Conservation (phyloP, 2,797 vertebrate species). For the Melanotaenia trifasciata region DNA sequence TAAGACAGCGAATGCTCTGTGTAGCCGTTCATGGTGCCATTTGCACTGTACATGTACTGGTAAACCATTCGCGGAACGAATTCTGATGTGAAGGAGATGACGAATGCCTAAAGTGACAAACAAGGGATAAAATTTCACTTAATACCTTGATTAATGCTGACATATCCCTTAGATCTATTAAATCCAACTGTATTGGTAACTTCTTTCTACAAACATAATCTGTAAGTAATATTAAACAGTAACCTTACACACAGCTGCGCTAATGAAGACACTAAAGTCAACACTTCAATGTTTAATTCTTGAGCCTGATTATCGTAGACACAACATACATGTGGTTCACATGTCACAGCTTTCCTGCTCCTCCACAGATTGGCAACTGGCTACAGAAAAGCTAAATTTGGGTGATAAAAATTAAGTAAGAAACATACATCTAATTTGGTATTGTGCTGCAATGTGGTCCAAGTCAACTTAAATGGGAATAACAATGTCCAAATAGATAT, state of each 20-base stretch:
- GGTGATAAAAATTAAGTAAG: too few relatives aligned
- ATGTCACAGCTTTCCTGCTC: too few relatives aligned
- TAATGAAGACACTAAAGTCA: neutral
- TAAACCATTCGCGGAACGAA: slow-evolving; percentile 96
- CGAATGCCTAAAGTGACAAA: slow-evolving; percentile 89
- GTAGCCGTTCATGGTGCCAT: slow-evolving; percentile 94
- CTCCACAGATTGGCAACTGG: too few relatives aligned
- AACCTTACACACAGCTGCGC: neutral
- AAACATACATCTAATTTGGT: too few relatives aligned
- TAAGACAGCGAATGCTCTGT: slow-evolving; percentile 95
- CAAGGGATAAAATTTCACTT: slow-evolving; percentile 15
- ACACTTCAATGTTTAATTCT: neutral
- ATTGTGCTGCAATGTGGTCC: too few relatives aligned
- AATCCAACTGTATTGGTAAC: neutral
- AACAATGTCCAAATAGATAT: too few relatives aligned
- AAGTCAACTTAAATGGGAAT: too few relatives aligned
- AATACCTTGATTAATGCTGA: neutral
- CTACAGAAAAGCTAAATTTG: too few relatives aligned
- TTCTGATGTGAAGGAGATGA: slow-evolving; percentile 97
- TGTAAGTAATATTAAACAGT: neutral
- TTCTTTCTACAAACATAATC: neutral
- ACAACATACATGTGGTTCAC: too few relatives aligned
- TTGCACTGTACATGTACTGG: slow-evolving; percentile 92
- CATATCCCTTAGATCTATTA: neutral
- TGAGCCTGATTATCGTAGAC: neutral